Conservation (phyloP, 2,113 vertebrate species). For the Arvicanthis niloticus region DNA sequence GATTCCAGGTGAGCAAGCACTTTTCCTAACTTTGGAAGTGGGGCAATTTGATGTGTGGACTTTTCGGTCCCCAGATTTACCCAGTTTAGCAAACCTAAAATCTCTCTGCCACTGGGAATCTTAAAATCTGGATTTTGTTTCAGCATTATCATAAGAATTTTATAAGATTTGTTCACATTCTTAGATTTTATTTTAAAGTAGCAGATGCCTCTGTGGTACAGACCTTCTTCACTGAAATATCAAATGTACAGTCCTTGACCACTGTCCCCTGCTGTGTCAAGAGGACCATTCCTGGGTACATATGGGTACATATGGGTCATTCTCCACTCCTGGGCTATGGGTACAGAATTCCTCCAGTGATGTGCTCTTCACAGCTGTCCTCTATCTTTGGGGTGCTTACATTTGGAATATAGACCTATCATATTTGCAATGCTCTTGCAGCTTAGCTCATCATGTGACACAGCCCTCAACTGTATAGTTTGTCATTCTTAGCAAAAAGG, state of each 20-base stretch:
- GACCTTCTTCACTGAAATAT: not conserved
- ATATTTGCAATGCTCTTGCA: not conserved
- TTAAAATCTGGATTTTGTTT: not conserved
- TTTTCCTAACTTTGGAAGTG: not conserved
- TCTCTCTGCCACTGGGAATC: no score
- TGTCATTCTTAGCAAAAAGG: not conserved
- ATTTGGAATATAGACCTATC: not conserved
- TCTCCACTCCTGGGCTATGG: not conserved
- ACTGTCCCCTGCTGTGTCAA: not conserved
- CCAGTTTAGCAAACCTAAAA: not conserved
- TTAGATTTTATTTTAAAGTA: not conserved
- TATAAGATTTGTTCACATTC: not conserved
- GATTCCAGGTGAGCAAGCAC: no score
- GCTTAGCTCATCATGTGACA: not conserved
- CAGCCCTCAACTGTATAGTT: not conserved
- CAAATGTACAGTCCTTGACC: not conserved
- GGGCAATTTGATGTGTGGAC: not conserved
- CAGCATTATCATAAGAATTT: not conserved
- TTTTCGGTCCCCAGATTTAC: not conserved
- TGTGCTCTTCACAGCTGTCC: not conserved
- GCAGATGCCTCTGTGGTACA: not conserved
- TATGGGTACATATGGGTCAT: not conserved
- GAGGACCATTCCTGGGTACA: not conserved
- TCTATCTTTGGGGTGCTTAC: not conserved
- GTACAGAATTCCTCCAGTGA: not conserved